These are phyloP conservation scores for Cephus pulcher DNA, from an alignment of 2,888 invertebrate genomes.

Conservation along the genomic window DNA sequence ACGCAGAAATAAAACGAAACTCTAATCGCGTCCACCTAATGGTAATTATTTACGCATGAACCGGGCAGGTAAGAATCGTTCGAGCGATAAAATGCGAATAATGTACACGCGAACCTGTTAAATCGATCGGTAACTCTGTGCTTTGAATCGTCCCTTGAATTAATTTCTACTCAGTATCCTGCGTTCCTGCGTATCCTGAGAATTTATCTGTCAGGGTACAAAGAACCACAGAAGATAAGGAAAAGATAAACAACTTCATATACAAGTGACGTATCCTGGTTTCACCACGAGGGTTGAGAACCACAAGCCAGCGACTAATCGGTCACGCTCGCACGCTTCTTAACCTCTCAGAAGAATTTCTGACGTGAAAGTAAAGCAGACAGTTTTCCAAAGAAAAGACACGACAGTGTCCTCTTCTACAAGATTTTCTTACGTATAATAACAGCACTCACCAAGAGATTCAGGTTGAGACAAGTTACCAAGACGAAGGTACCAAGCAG, in stretches of 20 bases:
- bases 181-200: not conserved
- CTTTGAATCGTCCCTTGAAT: not conserved
- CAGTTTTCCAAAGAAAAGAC: not conserved
- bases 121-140: not conserved
- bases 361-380: not conserved
- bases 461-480: not conserved
- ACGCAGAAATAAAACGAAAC: not conserved
- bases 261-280: not conserved
- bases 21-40: not conserved
- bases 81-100: not conserved
- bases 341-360: not conserved
- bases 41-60: not conserved
- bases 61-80: not conserved
- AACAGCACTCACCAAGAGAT: not conserved
- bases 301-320: not conserved
- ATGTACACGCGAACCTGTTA: not conserved
- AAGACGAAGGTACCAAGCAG: not conserved
- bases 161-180: not conserved
- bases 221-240: not conserved
- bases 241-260: not conserved
- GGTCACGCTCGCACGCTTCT: not conserved
- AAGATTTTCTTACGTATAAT: not conserved
- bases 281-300: not conserved
- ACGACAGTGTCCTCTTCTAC: not conserved
- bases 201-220: not conserved